Base-by-base conservation (phyloP, 2,888 invertebrate genomes). In the Lasioglossum vierecki region DNA sequence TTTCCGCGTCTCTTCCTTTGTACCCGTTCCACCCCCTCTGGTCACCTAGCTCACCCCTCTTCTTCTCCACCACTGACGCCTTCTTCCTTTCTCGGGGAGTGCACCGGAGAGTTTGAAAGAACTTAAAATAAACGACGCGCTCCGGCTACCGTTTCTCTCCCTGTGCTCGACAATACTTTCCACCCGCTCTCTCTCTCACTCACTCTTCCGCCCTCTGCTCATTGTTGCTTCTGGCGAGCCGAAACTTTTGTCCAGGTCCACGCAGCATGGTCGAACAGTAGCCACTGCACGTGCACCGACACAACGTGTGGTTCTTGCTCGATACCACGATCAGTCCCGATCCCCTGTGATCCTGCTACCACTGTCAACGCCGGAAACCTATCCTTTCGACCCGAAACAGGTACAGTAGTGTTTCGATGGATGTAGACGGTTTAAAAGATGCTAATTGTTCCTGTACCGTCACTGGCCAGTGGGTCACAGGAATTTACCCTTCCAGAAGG, bases 81-180 rank as follows among this genome's bases (percentile, higher is more conserved):
- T 82, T 79, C 77, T 84, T 81, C 84, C 84, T 85, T 86, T 86
- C 82, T 81, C 83, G 78, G 72, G 68, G 78, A 86, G 83, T 87
- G 86, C 91, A 73, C 80, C 82, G 84, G 89, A 88, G 89, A 93
- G 92, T 92, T 93, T 91, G 91, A 92, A 93, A 93, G 93, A 93
- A 93, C 92, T 93, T 93, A 92, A 93, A 93, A 93, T 93, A 93
- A 93, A 93, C 92, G 93, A 90, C 91, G 88, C 82, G 83, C 78
- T 85, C 85, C 83, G 53, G 85, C 85, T 79, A 81, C 73, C 88
- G 85, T 86, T 90, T 85, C 86, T 82, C 84, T 86, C 79, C 68
- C 71, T 66, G 53, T 30, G 68, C 15, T 75, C 75, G 89, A 91
- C 90, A 89, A 90, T 91, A 91, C 91, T 88, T 86, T 76, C 76